Base-by-base conservation (phyloP, 2,797 vertebrate genomes). In the Synanceia verrucosa region DNA sequence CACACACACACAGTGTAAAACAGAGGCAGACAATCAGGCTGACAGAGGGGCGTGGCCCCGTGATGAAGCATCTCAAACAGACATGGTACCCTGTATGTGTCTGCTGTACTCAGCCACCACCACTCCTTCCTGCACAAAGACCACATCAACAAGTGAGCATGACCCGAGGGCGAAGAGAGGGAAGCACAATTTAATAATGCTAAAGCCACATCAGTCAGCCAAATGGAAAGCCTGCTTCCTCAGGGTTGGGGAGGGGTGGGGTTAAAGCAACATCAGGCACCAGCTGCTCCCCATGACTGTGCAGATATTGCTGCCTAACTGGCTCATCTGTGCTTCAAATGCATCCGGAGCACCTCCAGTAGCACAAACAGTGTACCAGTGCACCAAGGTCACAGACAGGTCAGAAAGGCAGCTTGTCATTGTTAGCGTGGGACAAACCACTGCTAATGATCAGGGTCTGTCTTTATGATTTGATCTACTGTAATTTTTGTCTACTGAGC, bases 231-330 rank as follows among this genome's bases (percentile, higher is more conserved):
- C 70, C 80, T 78, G 65, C 57, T 89, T 89, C 88, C 87, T 79
- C 41, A 3, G 71, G 50, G 50, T 48, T 4, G 34, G 34, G 73
- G 67, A 31, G 57, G 52, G 63, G 76, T 41, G 65, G 83, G 73
- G 57, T 72, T 70, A 48, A 77, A 83, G 58, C 68, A 34, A 73
- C 76, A 87, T 53, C 79, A 80, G 81, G 66, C 89, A 86, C 89
- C 89, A 92, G 90, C 92, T 92, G 89, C 72, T 84, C 81, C 69
- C 82, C 81, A 65, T 92, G 90, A 92, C 87, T 57, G 60, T 85
- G 89, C 89, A 91, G 82, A 88, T 91, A 86, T 82, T 0, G 12
- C 65, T 31, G 65, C 34, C 39, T 70, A 73, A 79, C 74, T 65
- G 47, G 65, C 70, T 86, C 88, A 81, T 92, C 81, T 89, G 82